Evolutionary conservation across 2,113 vertebrate species (phyloP).

Genomic region (Erythrolamprus reginae): DNA sequence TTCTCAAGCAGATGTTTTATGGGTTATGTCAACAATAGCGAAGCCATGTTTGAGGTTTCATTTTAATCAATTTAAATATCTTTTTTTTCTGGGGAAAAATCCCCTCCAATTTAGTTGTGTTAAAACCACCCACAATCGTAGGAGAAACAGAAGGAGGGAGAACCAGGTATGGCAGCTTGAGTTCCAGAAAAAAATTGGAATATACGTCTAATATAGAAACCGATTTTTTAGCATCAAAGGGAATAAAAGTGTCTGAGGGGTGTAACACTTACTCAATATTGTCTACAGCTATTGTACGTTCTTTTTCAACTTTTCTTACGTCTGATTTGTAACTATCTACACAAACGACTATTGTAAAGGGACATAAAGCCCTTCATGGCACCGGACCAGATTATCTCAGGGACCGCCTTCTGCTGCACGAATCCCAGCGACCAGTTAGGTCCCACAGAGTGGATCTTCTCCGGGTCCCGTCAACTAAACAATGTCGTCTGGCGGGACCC

Average conservation of each 20-base stretch:
- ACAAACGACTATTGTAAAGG: not conserved
- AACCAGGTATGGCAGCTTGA: not conserved
- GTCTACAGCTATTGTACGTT: not conserved
- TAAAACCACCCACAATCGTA: not conserved
- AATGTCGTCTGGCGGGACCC: too few species aligned
- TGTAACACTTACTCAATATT: not conserved
- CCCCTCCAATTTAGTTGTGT: not conserved
- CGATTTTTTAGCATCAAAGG: not conserved
- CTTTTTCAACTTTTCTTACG: not conserved
- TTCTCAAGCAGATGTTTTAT: rapidly evolving
- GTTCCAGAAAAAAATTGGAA: not conserved
- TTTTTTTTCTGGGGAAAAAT: not conserved
- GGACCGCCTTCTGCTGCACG: too few species aligned
- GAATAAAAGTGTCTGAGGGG: not conserved
- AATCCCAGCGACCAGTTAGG: too few species aligned
- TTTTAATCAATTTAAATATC: not conserved
- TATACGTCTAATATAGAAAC: not conserved
- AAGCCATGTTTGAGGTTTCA: not conserved
- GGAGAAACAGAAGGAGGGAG: not conserved
- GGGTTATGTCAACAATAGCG: rapidly evolving
- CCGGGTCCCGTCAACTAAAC: too few species aligned
- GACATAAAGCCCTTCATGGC: too few species aligned
- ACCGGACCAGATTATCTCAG: too few species aligned
- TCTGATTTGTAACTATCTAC: not conserved
- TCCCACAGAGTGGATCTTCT: too few species aligned